Percentiles rank a stretch among this genome's conserved stretches.
These are phyloP conservation scores for Luperina testacea DNA, from an alignment of 2,888 invertebrate genomes.

Conservation along the genomic window DNA sequence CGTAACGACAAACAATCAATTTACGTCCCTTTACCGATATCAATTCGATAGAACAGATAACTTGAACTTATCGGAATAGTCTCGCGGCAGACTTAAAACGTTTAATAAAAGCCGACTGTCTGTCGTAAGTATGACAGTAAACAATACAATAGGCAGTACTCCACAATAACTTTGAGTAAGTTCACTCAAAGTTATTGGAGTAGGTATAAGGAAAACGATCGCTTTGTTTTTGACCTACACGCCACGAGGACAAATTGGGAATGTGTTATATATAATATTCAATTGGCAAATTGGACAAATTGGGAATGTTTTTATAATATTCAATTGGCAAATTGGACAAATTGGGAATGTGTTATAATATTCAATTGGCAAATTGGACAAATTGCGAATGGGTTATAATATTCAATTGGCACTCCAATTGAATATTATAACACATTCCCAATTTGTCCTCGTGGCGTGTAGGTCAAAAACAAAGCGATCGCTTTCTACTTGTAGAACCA, in stretches of 20 bases:
- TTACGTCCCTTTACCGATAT: neutral
- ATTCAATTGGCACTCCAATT: slow-evolving; percentile 15
- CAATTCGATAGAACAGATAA: slow-evolving; percentile 3
- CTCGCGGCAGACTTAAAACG: neutral
- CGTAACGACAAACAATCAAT: slow-evolving; percentile 10
- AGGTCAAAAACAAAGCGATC: slow-evolving; percentile 1
- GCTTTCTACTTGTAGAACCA: neutral
- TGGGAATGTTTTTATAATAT: too few species aligned
- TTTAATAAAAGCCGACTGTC: slow-evolving; percentile 4
- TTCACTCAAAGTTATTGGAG: neutral
- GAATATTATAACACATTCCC: slow-evolving; percentile 31
- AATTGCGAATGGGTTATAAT: too few species aligned
- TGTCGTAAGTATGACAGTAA: neutral
- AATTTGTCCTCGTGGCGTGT: neutral
- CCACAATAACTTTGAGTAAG: slow-evolving; percentile 42
- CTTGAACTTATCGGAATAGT: slow-evolving; percentile 4
- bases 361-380: too few species aligned
- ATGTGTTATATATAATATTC: too few species aligned
- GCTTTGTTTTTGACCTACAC: too few species aligned
- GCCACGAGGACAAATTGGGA: too few species aligned
- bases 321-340: slow-evolving; percentile 1
- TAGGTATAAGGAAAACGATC: too few species aligned
- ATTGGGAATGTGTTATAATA: too few species aligned
- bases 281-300: too few species aligned
- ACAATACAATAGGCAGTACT: slow-evolving; percentile 6